phyloP scores from a whole-genome alignment of 2,113 vertebrate genomes.

The Hippocampus barbouri region DNA sequence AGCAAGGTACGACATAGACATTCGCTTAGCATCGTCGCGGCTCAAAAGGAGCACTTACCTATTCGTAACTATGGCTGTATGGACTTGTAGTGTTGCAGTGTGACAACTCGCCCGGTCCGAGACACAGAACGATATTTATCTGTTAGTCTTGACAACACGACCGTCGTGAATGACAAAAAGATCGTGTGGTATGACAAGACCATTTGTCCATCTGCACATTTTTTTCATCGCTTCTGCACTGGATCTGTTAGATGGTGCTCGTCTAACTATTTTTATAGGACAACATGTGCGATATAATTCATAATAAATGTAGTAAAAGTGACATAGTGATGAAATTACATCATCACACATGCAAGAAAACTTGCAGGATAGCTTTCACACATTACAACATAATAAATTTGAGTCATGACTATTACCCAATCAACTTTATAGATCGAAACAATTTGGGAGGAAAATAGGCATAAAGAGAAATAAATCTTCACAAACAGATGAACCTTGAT shows the following conservation, averaged over 20 bases:
- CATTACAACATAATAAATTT: constrained; percentile 12
- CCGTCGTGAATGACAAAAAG: too few relatives aligned
- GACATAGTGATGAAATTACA: neutral
- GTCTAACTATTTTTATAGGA: neutral
- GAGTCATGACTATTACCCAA: constrained; percentile 49
- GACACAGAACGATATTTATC: too few relatives aligned
- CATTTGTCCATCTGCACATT: too few relatives aligned
- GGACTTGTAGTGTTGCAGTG: too few relatives aligned
- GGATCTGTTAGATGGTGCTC: neutral
- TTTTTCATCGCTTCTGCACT: too few relatives aligned
- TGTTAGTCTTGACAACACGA: too few relatives aligned
- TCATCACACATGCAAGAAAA: neutral
- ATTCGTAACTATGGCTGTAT: too few relatives aligned
- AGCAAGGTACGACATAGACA: too few relatives aligned
- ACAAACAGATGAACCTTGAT: constrained; percentile 32
- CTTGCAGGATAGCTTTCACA: neutral
- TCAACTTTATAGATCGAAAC: constrained; percentile 52
- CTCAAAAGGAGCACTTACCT: too few relatives aligned
- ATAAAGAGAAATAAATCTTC: constrained; percentile 53
- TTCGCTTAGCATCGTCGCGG: too few relatives aligned
- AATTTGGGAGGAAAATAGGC: constrained; percentile 40
- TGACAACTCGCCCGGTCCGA: too few relatives aligned
- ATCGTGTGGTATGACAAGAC: too few relatives aligned
- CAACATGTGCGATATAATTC: neutral
- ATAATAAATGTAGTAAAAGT: neutral